Conservation (phyloP, 2,797 vertebrate species). For the Liparis tanakae region DNA sequence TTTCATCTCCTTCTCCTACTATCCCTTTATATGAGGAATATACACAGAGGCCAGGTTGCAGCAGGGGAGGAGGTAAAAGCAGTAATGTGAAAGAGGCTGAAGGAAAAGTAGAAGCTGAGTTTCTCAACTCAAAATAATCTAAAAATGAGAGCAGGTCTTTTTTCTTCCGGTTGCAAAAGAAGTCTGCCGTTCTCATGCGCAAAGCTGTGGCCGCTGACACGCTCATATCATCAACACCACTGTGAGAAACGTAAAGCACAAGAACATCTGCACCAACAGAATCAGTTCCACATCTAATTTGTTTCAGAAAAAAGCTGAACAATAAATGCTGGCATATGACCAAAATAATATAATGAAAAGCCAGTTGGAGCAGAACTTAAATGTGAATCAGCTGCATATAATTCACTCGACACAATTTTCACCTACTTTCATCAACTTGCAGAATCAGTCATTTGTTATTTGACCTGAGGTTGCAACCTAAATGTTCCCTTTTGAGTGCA, state of each 20-base stretch:
- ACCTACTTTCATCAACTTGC: neutral
- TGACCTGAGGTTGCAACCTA: neutral
- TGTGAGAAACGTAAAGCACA: neutral
- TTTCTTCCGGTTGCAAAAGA: neutral
- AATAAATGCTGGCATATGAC: neutral
- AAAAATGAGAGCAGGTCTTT: conserved; percentile 14
- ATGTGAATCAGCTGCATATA: neutral
- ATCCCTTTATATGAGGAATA: neutral
- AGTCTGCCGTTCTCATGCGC: neutral
- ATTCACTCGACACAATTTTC: neutral
- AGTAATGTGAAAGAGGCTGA: conserved; percentile 26
- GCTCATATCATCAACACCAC: conserved; percentile 4
- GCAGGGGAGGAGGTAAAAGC: conserved; percentile 32
- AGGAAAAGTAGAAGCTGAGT: neutral
- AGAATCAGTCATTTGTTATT: neutral
- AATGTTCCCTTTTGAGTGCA: neutral
- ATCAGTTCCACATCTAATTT: neutral
- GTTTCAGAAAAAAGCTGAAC: neutral
- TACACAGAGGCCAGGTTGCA: conserved; percentile 34
- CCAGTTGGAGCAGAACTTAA: neutral
- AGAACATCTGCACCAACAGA: neutral
- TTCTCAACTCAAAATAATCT: conserved; percentile 1
- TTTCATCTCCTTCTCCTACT: conserved; percentile 36
- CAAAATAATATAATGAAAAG: neutral
- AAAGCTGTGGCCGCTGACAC: neutral